Base-by-base conservation (phyloP, 2,797 vertebrate genomes). In the Siniperca undulata region DNA sequence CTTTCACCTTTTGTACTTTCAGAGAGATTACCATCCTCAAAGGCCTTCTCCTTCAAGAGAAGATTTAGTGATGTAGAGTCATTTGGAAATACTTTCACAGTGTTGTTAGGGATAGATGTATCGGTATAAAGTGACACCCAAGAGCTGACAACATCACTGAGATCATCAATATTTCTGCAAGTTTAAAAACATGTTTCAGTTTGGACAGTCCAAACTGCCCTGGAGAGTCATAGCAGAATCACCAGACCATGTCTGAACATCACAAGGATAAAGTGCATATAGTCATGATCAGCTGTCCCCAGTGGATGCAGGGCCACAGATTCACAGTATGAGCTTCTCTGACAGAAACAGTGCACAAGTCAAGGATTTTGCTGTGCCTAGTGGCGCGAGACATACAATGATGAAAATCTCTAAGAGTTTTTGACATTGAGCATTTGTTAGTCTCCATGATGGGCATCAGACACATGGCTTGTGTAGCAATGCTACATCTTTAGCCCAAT, bases 371-470 rank as follows among this genome's bases (percentile, higher is more conserved):
- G 67, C 62, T 61, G 22, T 66, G 77, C 79, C 74, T 60, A 12
- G 71, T 30, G 50, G 59, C 56, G 66, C 20, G n/a, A 83, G 67
- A 84, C 74, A 16, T 42, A 59, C 24, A 16, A 60, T 84, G 88
- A 90, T 82, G 80, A 77, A 84, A 62, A 86, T 78, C 66, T 81
- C 46, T 48, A 46, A 53, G 59, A 55, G n/a, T 74, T 74, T 75
- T 69, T 86, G 87, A 89, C 89, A 85, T 2, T 27, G 82, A 82
- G 62, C 83, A 86, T 92, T 89, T 88, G 79, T 86, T 88, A 82
- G 77, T 75, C 78, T 76, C 67, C 77, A 64, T 84, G 75, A 80
- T 69, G 78, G 68, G 66, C 69, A 70, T 55, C 42, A 81, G 76
- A 89, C 80, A 48, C 58, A 81, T 81, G 83, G 82, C 71, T 69